Evolutionary conservation across 2,113 vertebrate genomes (phyloP).

Genomic region (Catharus minimus): DNA sequence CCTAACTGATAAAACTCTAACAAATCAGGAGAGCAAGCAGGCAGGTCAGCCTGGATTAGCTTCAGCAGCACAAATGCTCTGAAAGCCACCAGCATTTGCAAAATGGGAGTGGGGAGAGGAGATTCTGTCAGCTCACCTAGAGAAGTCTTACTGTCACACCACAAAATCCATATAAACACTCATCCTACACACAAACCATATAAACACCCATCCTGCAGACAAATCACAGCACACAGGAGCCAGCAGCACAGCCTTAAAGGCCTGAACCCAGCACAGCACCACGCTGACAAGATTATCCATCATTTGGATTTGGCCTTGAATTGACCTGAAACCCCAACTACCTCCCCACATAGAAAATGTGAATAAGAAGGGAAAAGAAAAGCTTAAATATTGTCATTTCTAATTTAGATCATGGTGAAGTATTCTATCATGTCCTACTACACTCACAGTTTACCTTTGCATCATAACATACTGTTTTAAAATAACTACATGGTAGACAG

Average conservation of each 20-base stretch:
- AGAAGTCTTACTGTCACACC: neutral
- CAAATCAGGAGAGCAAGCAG: neutral
- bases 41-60: neutral
- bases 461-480: neutral
- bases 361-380: neutral
- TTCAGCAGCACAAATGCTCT: neutral
- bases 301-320: neutral
- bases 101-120: neutral
- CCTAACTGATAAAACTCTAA: neutral
- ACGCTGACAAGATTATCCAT: neutral
- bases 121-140: neutral
- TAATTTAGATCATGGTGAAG: neutral
- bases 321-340: conserved; percentile 12
- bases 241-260: neutral
- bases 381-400: neutral
- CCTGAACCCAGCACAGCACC: neutral
- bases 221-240: neutral
- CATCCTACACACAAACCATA: too few species aligned
- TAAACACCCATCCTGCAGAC: neutral
- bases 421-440: neutral
- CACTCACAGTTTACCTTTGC: neutral
- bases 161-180: neutral
- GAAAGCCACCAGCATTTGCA: neutral
- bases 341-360: neutral
- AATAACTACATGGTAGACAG: neutral